Base-by-base conservation (phyloP, 1,140 invertebrate genomes). In the Scylla paramamosain region DNA sequence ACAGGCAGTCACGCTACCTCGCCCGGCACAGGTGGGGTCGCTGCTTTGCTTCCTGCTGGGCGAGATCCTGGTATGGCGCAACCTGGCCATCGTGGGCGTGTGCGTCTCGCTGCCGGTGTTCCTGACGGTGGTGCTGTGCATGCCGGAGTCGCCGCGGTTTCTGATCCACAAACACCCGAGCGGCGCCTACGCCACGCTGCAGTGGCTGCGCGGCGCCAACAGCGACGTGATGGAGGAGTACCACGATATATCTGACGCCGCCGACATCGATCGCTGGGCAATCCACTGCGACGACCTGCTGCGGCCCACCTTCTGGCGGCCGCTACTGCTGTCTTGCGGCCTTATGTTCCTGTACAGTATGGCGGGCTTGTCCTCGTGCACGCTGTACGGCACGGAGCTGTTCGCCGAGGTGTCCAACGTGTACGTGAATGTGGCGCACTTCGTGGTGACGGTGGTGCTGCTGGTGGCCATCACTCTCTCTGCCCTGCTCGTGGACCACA, bases 311-410 rank as follows among this genome's bases (percentile, higher is more conserved):
- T 96, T 96, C 92, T 96, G 96, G 96, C 32, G 95, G 20, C 96
- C 96, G 48, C 92, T 96, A 16, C 10, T 96, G n/a, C 67, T 96
- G n/a, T 95, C 96, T 0, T 95, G 93, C 52, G 94, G 91, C 29
- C 95, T 96, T 32, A 96, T 96, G 96, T 95, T 96, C 82, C 93
- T 96, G 4, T 96, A 95, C 93, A 96, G 67, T 52, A 96, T 96
- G 96, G 94, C 96, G 20, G 96, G 96, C 16, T 45, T 96, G 84
- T 87, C 95, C 14, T 95, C 94, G 31, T 93, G 96, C 92, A 94
- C 90, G 10, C 84, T 96, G 31, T 96, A 96, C 89, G 94, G 92
- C 92, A 94, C 93, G 82, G 95, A 95, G 77, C 95, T 96, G 46
- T 96, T 96, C 86, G 87, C 84, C 25, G 95, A 96, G 52, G 88